Base-by-base conservation (phyloP, 2,797 vertebrate genomes). In the Rousettus madagascariensis region DNA sequence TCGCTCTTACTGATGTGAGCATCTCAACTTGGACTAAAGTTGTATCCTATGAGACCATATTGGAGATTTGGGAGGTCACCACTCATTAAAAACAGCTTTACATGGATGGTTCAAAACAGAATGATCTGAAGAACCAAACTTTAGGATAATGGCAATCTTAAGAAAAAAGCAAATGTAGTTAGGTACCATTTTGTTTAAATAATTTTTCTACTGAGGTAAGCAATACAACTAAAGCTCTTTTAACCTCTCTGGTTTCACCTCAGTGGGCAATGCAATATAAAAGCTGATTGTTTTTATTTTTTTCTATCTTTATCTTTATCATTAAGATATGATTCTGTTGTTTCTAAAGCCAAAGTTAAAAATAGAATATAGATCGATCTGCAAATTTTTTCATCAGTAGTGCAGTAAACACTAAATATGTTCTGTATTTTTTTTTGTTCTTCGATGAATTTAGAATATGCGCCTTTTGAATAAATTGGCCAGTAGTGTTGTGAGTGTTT, bases 31-130 rank as follows among this genome's bases (percentile, higher is more conserved):
- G 17, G 26, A 90, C 80, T 33, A 5, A 46, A 66, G 77, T 43
- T 1, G 0, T 3, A 82, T 92, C 85, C 83, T 77, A 16, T 6
- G 63, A 80, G 89, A n/a, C 55, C 30, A 4, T 38, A 19, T 43
- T 66, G 61, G 33, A 78, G 5, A 69, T 11, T 20, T 28, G 28
- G 8, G 33, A 85, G 63, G 71, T 82, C 91, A 71, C 10, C 26
- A 53, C 66, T 94, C 75, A 69, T 86, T 94, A 91, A 68, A 95
- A 86, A 43, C 11, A 61, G 53, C 61, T 94, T 74, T 51, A 43
- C n/a, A 1, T 22, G 20, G 66, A 65, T 2, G 3, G 13, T 85
- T 85, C 61, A 80, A 72, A 94, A 55, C 11, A 12, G 2, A 75
- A 26, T 22, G 11, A 63, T 85, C 43, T 55, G 11, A 93, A 49